These are phyloP conservation scores for Carassius carassius DNA, from an alignment of 2,113 vertebrate genomes.

Conservation along the genomic window DNA sequence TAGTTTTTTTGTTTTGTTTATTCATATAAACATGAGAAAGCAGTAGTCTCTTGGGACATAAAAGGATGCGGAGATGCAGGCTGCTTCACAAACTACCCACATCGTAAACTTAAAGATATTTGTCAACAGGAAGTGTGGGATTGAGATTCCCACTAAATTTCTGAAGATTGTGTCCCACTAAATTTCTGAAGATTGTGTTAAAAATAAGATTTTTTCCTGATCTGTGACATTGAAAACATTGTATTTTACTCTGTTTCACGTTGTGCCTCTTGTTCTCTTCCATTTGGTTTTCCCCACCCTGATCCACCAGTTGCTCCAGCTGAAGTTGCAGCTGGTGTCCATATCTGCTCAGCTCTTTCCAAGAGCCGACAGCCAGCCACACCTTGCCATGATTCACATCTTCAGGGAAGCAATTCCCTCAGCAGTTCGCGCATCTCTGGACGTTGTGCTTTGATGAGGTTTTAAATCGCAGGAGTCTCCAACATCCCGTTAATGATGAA, in stretches of 20 bases:
- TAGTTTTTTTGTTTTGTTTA: too few relatives aligned
- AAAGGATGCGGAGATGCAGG: not conserved
- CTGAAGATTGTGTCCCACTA: not conserved
- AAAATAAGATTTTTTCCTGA: not conserved
- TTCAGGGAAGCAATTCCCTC: slow-evolving; percentile 15
- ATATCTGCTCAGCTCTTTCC: slow-evolving; percentile 12
- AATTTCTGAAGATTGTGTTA: not conserved
- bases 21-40: not conserved
- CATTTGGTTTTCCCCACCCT: not conserved
- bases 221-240: not conserved
- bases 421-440: not conserved
- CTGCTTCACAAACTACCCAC: not conserved
- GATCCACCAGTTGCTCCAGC: not conserved
- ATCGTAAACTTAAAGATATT: not conserved
- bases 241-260: not conserved
- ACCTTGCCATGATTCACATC: slow-evolving; percentile 23
- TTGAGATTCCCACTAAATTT: not conserved
- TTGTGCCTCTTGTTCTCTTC: not conserved
- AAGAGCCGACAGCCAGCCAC: not conserved
- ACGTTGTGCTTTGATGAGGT: not conserved
- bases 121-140: not conserved
- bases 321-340: slow-evolving; percentile 27
- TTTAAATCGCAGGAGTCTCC: not conserved
- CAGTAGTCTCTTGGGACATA: not conserved
- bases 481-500: not conserved